Base-by-base conservation (phyloP, 2,113 vertebrate species). In the Corythornis vintsioides region DNA sequence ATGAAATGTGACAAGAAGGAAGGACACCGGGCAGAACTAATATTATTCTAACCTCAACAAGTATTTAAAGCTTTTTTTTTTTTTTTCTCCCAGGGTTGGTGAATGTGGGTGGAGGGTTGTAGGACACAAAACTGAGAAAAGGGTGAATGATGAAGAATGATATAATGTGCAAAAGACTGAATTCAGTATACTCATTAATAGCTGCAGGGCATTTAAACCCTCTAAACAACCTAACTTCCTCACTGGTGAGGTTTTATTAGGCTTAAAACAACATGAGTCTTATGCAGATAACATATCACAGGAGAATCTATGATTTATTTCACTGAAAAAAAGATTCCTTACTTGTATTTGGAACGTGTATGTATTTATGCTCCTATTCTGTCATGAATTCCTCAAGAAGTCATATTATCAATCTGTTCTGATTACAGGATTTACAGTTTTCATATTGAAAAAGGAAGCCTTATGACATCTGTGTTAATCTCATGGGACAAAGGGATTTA, bases 91-190 rank as follows among this genome's bases (percentile, higher is more conserved):
- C 43, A 45, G 35, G 35, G 35, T 12, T 12, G 45, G 45, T 45
- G 45, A 17, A 18, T 45, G 45, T 45, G 4, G 13, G 3, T 2
- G 4, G 0, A 0, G 21, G 6, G 2, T 3, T 3, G 4, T 48
- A 3, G 3, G 4, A 1, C 8, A 83, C 69, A 19, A 61, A 75
- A 13, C 3, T 10, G 7, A 33, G 63, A 71, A 69, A 43, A 2
- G 48, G 2, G 8, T 1, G 4, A 80, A 65, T 28, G 21, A 40
- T 8, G 73, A 59, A 70, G n/a, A 40, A 21, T 12, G 26, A 40
- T 5, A 83, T 5, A 83, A 70, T 3, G 76, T 65, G 26, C 59
- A 61, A 4, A 66, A 21, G 4, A 5, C 63, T 74, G 7, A 12
- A 64, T 67, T 74, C 22, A 71, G 15, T 13, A n/a, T 9, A 66